A percentile compares a stretch with the other conserved stretches of the same genome.
These are phyloP conservation scores for Sinotaia quadrata DNA, from an alignment of 2,888 invertebrate species.

Conservation along the genomic window DNA sequence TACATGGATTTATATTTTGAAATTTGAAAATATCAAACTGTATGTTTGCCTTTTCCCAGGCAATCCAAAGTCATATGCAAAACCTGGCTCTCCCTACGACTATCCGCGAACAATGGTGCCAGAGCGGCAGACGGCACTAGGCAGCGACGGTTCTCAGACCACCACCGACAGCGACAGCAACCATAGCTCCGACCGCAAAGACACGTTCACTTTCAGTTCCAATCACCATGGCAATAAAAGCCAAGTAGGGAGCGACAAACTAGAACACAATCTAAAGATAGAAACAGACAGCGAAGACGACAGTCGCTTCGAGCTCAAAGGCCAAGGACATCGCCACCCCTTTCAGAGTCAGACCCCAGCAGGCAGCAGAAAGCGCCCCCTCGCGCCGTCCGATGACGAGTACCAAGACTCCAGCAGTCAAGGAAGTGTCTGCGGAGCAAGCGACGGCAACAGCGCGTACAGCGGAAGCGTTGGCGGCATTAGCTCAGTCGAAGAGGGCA, in stretches of 20 bases:
- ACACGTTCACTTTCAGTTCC: slow-evolving; percentile 8
- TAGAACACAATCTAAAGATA: neutral
- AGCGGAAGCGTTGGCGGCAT: neutral
- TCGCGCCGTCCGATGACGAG: slow-evolving; percentile 9
- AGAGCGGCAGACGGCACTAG: slow-evolving; percentile 1
- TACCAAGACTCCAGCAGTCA: slow-evolving; percentile 24
- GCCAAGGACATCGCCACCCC: slow-evolving; percentile 24
- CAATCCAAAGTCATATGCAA: too few species aligned
- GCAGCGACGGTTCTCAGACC: slow-evolving; percentile 26
- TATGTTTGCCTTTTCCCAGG: too few species aligned
- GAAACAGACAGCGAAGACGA: slow-evolving; percentile 3
- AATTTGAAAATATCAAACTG: too few species aligned
- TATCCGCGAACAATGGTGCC: neutral
- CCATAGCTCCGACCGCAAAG: slow-evolving; percentile 14
- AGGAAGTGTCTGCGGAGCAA: slow-evolving; percentile 16
- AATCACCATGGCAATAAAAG: slow-evolving; percentile 3
- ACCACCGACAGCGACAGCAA: slow-evolving; percentile 27
- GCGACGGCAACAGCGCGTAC: slow-evolving; percentile 10
- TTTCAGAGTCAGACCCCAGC: slow-evolving; percentile 12
- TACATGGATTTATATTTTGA: too few species aligned
- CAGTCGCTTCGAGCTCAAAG: slow-evolving; percentile 11
- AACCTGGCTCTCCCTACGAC: too few species aligned
- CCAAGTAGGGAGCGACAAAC: neutral
- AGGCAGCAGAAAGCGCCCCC: neutral
- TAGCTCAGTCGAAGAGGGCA: slow-evolving; percentile 4